phyloP scores from a whole-genome alignment of 2,888 invertebrate species.

The Amorpha juglandis region DNA sequence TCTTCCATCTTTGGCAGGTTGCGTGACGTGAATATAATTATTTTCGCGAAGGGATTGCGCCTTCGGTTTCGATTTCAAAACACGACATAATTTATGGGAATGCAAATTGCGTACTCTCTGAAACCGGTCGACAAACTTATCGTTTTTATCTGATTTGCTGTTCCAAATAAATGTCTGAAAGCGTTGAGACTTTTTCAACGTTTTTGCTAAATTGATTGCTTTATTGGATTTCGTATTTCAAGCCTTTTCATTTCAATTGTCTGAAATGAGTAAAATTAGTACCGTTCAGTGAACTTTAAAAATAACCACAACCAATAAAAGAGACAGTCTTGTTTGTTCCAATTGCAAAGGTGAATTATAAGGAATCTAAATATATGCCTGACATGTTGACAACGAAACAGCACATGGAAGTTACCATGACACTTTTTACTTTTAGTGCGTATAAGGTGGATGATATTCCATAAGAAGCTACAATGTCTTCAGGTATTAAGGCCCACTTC shows the following conservation, averaged over 20 bases:
- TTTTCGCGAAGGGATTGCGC: conserved; percentile 33
- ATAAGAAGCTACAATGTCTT: no score
- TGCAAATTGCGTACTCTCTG: conserved; percentile 42
- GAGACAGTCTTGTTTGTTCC: no score
- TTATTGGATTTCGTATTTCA: not conserved
- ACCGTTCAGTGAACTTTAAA: not conserved
- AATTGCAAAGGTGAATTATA: no score
- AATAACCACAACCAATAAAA: no score
- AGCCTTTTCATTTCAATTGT: not conserved
- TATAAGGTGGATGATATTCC: no score
- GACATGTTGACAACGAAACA: no score
- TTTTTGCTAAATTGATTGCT: conserved; percentile 5
- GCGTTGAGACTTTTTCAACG: not conserved
- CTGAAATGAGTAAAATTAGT: not conserved
- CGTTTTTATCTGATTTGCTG: conserved; percentile 32
- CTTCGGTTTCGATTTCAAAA: conserved; percentile 44
- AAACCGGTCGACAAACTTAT: conserved; percentile 30
- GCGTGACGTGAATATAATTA: conserved; percentile 58
- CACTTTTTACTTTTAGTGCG: no score
- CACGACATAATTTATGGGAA: conserved; percentile 50
- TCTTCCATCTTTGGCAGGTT: conserved; percentile 46
- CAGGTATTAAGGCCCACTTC: no score
- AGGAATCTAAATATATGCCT: no score
- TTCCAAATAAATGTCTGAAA: conserved; percentile 32
- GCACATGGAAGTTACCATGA: no score